Evolutionary conservation across 2,888 invertebrate genomes (phyloP), one percentile per base, ranked within the genome.

Genomic region (Ecdyonurus torrentis): DNA sequence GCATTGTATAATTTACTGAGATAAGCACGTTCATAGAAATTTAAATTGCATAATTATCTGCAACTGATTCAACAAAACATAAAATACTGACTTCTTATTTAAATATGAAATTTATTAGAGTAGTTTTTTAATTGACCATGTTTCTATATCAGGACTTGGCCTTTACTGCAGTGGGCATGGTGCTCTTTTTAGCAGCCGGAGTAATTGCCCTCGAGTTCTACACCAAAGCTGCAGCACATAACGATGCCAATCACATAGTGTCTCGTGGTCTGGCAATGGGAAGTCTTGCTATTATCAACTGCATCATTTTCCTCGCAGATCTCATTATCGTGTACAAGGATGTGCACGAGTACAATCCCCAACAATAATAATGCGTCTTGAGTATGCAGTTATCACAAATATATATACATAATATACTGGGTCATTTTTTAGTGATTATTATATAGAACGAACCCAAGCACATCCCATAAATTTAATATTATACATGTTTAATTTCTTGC

Each of bases 231-330:
- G 23, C 19, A 1, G 15, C 22, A 22, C 7, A 55, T 50, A 15
- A 65, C 66, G 64, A 66, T 1, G 70, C 73, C 24, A 78, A 74
- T 64, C 70, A 82, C 0, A 63, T 69, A 23, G 78, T 75, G 63
- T 80, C 83, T 72, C 86, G 81, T 72, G 86, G 79, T 68, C 71
- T 89, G 65, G 84, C 88, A 18, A 89, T 89, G 72, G 89, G 85
- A 2, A 82, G 86, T 0, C 70, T 90, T 66, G 79, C 88, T 50
- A 84, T 90, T 71, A 84, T 89, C 70, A 85, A 88, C 71, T 89
- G 87, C 2, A 83, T 80, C 0, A 68, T 89, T 3, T 83, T 90
- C 69, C 79, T 89, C n/a, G 72, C 87, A 55, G 91, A 91, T 71
- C 84, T 86, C 7, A 78, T 89, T 25, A 79, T 90, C 66, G 87